phyloP scores from a whole-genome alignment of 2,888 invertebrate species.

The Rhingia rostrata region DNA sequence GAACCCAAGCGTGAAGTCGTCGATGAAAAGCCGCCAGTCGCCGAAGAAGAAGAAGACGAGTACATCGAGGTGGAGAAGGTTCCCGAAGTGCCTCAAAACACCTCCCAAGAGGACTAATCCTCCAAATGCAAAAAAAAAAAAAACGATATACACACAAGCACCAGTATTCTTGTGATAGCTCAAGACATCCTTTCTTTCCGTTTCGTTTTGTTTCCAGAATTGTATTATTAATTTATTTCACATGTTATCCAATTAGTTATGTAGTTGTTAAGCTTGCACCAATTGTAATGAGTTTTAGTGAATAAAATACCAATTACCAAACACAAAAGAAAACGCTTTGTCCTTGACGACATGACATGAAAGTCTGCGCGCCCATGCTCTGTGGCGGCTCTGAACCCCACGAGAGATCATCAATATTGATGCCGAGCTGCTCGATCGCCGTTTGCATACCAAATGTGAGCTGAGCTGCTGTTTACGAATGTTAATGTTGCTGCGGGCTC shows the following conservation, averaged over 20 bases:
- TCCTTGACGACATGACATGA: constrained; percentile 69
- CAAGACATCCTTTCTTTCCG: constrained; percentile 54
- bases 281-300: constrained; percentile 73
- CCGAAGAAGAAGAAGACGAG: constrained; percentile 80
- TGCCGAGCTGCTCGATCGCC: constrained; percentile 51
- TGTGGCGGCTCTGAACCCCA: constrained; percentile 3
- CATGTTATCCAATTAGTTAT: constrained; percentile 70
- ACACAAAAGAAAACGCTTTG: constrained; percentile 57
- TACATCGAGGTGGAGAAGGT: constrained; percentile 83
- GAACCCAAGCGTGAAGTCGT: constrained; percentile 45
- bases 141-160: constrained; percentile 16
- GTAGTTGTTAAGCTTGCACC: constrained; percentile 72
- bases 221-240: constrained; percentile 71
- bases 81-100: constrained; percentile 75
- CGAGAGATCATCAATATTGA: constrained; percentile 69
- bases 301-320: constrained; percentile 70
- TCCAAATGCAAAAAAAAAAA: too few species aligned
- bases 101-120: constrained; percentile 46
- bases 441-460: constrained; percentile 65
- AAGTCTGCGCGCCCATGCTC: constrained; percentile 65
- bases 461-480: constrained; percentile 40
- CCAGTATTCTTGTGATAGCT: constrained; percentile 74
- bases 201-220: constrained; percentile 48
- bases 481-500: constrained; percentile 49
- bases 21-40: constrained; percentile 41